phyloP scores from a whole-genome alignment of 37 sponge, comb jelly and placozoan genomes.

The Aplysina aerophoba region DNA sequence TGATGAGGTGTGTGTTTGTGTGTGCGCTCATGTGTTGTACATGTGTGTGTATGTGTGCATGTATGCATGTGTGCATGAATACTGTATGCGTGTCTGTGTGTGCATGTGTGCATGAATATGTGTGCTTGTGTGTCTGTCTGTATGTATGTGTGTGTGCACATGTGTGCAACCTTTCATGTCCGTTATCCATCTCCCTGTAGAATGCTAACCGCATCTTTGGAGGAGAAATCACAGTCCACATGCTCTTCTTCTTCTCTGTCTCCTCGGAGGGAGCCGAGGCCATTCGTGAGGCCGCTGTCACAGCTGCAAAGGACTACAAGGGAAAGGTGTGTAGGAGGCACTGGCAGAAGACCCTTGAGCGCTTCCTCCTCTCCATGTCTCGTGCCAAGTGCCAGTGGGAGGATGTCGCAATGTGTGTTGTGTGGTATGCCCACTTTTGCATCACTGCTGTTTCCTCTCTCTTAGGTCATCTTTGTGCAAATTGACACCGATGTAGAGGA shows the following conservation, averaged over 20 bases:
- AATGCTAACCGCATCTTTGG: constrained; percentile 97
- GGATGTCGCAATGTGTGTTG: not conserved
- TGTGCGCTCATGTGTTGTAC: too few species aligned
- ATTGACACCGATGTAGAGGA: constrained; percentile 82
- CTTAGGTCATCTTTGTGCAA: constrained; percentile 79
- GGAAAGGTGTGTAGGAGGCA: constrained; percentile 58
- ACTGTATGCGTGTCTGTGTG: not conserved
- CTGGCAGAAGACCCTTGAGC: not conserved
- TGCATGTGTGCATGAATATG: not conserved
- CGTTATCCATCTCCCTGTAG: constrained; percentile 41
- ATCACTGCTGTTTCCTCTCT: not conserved
- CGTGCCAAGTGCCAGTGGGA: not conserved
- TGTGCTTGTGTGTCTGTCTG: not conserved
- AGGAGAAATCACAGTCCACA: constrained; percentile 78
- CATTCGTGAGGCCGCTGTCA: constrained; percentile 43
- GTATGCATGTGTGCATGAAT: not conserved
- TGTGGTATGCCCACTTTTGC: not conserved
- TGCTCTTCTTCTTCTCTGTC: constrained; percentile 73
- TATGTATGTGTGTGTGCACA: not conserved
- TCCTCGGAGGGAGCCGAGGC: constrained; percentile 46
- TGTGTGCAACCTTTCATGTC: not conserved
- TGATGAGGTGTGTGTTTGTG: constrained; percentile 74
- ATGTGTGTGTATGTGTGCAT: not conserved
- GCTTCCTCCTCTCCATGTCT: not conserved
- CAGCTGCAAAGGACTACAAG: constrained; percentile 62